A percentile compares a stretch with the other conserved stretches of the same genome.
phyloP scores from a whole-genome alignment of 2,113 vertebrate genomes.

The Hippocampus guttulatus region DNA sequence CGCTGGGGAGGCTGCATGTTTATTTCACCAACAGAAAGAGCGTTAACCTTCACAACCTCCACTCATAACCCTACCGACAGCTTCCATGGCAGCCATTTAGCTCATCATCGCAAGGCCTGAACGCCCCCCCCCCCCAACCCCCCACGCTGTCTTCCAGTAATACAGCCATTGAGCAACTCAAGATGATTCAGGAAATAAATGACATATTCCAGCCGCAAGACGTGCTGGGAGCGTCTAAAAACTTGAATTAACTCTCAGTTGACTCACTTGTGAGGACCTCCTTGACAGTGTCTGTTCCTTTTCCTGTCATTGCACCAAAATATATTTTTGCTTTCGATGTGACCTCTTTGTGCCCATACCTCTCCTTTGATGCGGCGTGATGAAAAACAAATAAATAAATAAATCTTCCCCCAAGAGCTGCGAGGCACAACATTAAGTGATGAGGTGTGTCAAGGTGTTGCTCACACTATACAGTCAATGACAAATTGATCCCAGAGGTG shows the following conservation, averaged over 20 bases:
- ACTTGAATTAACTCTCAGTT: too few species aligned
- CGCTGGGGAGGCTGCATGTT: slow-evolving; percentile 48
- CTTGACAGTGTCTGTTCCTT: background rate
- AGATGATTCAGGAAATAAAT: slow-evolving; percentile 3
- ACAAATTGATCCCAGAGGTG: slow-evolving; percentile 39
- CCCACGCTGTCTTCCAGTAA: slow-evolving; percentile 20
- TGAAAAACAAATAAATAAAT: background rate
- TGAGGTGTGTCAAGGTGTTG: slow-evolving; percentile 8
- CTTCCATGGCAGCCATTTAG: slow-evolving; percentile 53
- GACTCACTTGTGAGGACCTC: too few species aligned
- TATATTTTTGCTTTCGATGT: background rate
- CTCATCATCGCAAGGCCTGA: slow-evolving; percentile 47
- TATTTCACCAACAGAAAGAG: slow-evolving; percentile 54
- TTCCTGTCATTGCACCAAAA: background rate
- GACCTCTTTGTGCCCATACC: background rate
- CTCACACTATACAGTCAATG: slow-evolving; percentile 20
- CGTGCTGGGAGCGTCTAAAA: background rate
- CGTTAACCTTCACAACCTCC: slow-evolving; percentile 57
- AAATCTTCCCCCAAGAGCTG: slow-evolving; percentile 17
- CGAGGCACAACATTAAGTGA: slow-evolving; percentile 1
- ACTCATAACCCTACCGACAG: slow-evolving; percentile 54
- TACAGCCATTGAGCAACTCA: slow-evolving; percentile 11
- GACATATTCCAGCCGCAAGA: background rate
- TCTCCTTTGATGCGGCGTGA: background rate
- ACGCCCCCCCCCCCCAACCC: slow-evolving; percentile 7